These are phyloP conservation scores for Paragorgia papillata DNA, from an alignment of 92 coral and sea anemone genomes.

Conservation along the genomic window DNA sequence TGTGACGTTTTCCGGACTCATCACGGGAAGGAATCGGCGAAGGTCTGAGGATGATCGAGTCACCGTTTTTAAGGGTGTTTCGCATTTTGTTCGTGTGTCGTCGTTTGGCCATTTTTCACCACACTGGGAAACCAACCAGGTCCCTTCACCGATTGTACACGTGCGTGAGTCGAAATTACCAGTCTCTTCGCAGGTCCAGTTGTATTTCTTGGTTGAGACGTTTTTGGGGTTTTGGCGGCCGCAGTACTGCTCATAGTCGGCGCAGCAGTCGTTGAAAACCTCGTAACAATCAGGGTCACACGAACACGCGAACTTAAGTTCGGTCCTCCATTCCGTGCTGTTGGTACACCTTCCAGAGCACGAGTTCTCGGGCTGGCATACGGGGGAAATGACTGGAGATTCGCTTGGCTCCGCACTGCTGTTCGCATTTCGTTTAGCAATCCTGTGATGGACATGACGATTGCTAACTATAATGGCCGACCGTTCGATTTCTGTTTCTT, in stretches of 20 bases:
- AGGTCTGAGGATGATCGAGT: constrained; percentile 8
- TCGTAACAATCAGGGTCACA: constrained; percentile 42
- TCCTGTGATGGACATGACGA: background rate
- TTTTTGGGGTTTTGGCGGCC: constrained; percentile 12
- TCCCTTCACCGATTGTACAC: constrained; percentile 13
- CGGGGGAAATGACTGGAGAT: background rate
- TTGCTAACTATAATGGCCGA: background rate
- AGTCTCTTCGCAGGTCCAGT: constrained; percentile 14
- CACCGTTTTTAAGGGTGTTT: constrained; percentile 9
- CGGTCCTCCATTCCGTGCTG: constrained; percentile 6
- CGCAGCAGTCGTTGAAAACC: constrained; percentile 51
- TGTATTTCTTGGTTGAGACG: constrained; percentile 14
- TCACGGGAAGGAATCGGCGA: constrained; percentile 27
- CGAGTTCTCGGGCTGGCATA: background rate
- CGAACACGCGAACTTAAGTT: constrained; percentile 5
- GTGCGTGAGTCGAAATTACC: background rate
- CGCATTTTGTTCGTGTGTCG: constrained; percentile 33
- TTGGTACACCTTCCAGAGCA: constrained; percentile 4
- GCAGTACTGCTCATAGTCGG: constrained; percentile 45
- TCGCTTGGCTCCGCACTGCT: background rate
- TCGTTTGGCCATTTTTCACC: constrained; percentile 42
- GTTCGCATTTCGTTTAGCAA: background rate
- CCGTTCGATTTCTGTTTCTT: too few relatives aligned
- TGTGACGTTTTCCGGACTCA: constrained; percentile 16
- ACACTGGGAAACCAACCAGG: constrained; percentile 51